These are phyloP conservation scores for Argynnis bischoffii DNA, from an alignment of 2,888 invertebrate genomes.

Conservation along the genomic window DNA sequence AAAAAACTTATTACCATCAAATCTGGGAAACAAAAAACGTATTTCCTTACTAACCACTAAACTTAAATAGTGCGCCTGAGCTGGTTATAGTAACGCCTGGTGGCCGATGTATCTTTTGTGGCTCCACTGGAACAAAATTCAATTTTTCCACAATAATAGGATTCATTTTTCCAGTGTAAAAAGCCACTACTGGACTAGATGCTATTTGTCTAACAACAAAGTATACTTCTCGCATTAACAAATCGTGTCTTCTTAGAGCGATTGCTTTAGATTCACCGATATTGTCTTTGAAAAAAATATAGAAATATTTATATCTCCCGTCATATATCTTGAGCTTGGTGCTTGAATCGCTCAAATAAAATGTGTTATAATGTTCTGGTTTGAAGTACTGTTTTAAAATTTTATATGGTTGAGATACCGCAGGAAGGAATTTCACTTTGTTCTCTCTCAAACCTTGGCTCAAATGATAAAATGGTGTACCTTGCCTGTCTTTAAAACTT, in stretches of 20 bases:
- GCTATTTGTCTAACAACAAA: slow-evolving; percentile 44
- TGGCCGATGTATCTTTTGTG: slow-evolving; percentile 28
- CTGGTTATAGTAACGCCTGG: slow-evolving; percentile 50
- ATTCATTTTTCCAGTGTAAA: slow-evolving; percentile 65
- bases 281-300: slow-evolving; percentile 57
- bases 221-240: slow-evolving; percentile 55
- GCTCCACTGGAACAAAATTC: slow-evolving; percentile 38
- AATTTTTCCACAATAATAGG: slow-evolving; percentile 46
- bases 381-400: slow-evolving; percentile 48
- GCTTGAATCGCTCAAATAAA: slow-evolving; percentile 43
- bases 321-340: slow-evolving; percentile 48
- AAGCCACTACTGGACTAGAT: slow-evolving; percentile 52
- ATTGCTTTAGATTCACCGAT: slow-evolving; percentile 46
- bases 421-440: slow-evolving; percentile 57
- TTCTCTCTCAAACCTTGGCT: slow-evolving; percentile 45
- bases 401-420: slow-evolving; percentile 54
- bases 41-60: slow-evolving; percentile 51
- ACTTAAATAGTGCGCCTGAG: slow-evolving; percentile 53
- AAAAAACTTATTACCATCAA: no score
- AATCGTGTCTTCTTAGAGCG: slow-evolving; percentile 57
- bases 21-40: background rate
- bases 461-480: slow-evolving; percentile 55
- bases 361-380: slow-evolving; percentile 46
- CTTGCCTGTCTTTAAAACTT: slow-evolving; percentile 51
- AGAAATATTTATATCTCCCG: slow-evolving; percentile 51